Conservation (phyloP, 2,888 invertebrate genomes). For the Andrena bucephala region DNA sequence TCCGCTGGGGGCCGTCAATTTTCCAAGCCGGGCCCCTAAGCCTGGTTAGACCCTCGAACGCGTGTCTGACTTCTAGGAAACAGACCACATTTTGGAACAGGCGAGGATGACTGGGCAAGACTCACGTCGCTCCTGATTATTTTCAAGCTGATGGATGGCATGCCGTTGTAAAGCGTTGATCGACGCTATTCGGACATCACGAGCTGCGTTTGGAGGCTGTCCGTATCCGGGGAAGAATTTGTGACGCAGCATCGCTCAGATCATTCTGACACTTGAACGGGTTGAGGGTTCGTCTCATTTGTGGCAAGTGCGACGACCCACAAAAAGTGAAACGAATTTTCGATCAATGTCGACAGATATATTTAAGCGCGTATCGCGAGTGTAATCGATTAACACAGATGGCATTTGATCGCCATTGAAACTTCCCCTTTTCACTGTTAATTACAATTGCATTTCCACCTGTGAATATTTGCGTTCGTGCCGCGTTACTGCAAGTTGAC, state of each 20-base stretch:
- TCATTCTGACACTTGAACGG: neutral
- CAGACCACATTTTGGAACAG: too few relatives aligned
- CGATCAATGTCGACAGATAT: neutral
- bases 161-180: conserved; percentile 36
- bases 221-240: neutral
- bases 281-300: neutral
- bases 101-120: conserved; percentile 36
- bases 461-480: neutral
- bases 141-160: conserved; percentile 53
- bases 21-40: too few relatives aligned
- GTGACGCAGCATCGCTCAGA: neutral
- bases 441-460: conserved; percentile 33
- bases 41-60: too few relatives aligned
- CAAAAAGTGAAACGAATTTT: neutral
- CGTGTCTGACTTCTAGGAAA: too few relatives aligned
- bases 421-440: neutral
- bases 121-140: conserved; percentile 50
- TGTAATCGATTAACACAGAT: too few relatives aligned
- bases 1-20: too few relatives aligned
- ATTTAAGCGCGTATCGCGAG: neutral
- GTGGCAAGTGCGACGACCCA: neutral
- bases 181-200: conserved; percentile 32
- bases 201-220: neutral
- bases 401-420: neutral
- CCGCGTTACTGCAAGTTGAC: neutral